Percentiles rank a stretch among this genome's conserved stretches.
These are phyloP conservation scores for Ariopsis seemanni DNA, from an alignment of 2,113 vertebrate species.

Conservation along the genomic window DNA sequence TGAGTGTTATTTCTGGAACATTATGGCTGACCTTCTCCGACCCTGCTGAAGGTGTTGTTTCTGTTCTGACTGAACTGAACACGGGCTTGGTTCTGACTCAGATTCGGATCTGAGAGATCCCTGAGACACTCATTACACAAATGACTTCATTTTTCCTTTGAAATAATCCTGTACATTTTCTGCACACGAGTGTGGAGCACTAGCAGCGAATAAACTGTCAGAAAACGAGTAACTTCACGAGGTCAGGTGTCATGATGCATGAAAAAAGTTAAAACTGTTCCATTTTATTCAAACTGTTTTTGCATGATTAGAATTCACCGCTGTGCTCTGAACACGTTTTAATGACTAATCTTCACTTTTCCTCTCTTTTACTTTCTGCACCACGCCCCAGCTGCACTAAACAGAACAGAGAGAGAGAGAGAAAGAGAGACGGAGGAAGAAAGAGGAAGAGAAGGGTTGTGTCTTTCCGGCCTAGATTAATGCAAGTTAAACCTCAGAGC, in stretches of 20 bases:
- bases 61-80: background rate
- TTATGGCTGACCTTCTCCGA: background rate
- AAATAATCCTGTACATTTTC: too few relatives aligned
- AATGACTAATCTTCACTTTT: conserved; percentile 1
- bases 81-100: background rate
- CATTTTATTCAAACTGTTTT: background rate
- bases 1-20: background rate
- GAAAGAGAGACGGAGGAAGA: background rate
- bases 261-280: too few relatives aligned
- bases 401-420: background rate
- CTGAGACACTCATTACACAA: background rate
- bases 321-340: background rate
- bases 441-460: conserved; percentile 52
- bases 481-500: conserved; percentile 16
- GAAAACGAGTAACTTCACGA: background rate
- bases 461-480: conserved; percentile 52
- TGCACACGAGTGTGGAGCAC: too few relatives aligned
- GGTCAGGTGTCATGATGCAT: background rate
- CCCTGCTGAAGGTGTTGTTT: background rate
- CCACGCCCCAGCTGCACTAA: conserved; percentile 19
- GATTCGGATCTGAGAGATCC: background rate
- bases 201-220: background rate
- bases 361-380: conserved; percentile 10
- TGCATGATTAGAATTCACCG: background rate
- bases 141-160: background rate